Base-by-base conservation (phyloP, 2,888 invertebrate genomes). In the Melolontha melolontha region DNA sequence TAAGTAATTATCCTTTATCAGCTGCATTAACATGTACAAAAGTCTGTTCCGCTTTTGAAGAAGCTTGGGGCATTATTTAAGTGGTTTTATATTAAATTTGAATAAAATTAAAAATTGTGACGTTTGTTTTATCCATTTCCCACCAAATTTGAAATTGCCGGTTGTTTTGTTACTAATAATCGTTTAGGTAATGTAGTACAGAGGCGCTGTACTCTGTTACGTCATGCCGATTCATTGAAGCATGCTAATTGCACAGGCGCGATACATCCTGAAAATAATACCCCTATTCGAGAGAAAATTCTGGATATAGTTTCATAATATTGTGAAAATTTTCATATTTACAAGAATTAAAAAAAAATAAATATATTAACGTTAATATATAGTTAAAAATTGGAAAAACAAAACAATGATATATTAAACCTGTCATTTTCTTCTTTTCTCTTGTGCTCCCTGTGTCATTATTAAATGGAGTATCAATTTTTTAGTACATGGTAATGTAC, bases 21-120 rank as follows among this genome's bases (percentile, higher is more conserved):
- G 99, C 95, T 17, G 99, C 99, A 8, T 86, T 98, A 67, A 93
- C 98, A 0, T 99, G 98, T 85, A 92, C 95, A 22, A 99, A 99
- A 85, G 81, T 99, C 57, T 97, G 97, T 84, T 89, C 91, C 54
- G 96, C 95, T 2, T 98, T 98, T 85, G 98, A 98, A 86, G 95
- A 97, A 85, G 91, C 88, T 27, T 98, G 98, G 98, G 88, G 87
- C 72, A 86, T 95, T 74, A 12, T 62, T 41, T 69, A 59, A 57
- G 1, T 52, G n/a, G 12, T 12, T 6, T 47, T 14, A 47, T 16
- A 47, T 6, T 14, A 8, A 10, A 47, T 47, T 1, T 5, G 14
- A 14, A 50, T 64, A 6, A 39, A 22, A 51, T 52, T 27, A 29
- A 14, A 12, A 34, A n/a, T n/a, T 52, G 22, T 4, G 7, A 8